phyloP scores from a whole-genome alignment of 2,888 invertebrate species.

The Alviniconcha strummeri region DNA sequence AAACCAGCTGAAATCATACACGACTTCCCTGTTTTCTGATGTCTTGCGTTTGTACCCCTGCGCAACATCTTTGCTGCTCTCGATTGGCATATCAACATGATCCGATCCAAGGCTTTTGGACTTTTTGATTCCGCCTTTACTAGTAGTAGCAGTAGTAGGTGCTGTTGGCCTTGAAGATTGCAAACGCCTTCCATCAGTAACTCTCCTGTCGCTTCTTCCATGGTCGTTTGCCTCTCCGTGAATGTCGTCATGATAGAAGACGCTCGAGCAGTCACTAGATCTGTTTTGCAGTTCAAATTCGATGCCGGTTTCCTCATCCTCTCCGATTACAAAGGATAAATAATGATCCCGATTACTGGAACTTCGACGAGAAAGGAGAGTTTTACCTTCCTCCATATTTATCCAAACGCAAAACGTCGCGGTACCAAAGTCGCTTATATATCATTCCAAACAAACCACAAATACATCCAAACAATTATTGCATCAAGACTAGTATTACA shows the following conservation, averaged over 20 bases:
- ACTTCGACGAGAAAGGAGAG: constrained; percentile 7
- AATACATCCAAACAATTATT: constrained; percentile 17
- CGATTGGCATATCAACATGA: constrained; percentile 32
- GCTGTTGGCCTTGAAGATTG: constrained; percentile 10
- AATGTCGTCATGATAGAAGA: constrained; percentile 4
- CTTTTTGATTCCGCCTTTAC: background rate
- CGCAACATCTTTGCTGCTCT: constrained; percentile 25
- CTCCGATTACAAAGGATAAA: background rate
- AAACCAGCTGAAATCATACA: constrained; percentile 44
- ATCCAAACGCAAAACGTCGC: background rate
- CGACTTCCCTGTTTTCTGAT: constrained; percentile 16
- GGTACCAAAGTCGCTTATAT: background rate
- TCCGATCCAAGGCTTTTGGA: constrained; percentile 20
- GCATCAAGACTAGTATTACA: background rate
- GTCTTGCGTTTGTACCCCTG: constrained; percentile 22
- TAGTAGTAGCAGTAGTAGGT: background rate
- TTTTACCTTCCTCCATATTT: constrained; percentile 11
- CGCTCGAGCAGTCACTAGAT: background rate
- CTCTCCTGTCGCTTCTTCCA: background rate
- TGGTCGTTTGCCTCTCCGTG: background rate
- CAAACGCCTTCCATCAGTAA: background rate
- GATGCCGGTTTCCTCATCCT: background rate
- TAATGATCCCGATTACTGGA: constrained; percentile 5
- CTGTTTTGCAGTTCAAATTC: background rate
- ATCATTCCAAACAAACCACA: background rate